Percentiles rank a stretch among this genome's conserved stretches.
Evolutionary conservation across 2,113 vertebrate species (phyloP).

Genomic region (Suncus etruscus): DNA sequence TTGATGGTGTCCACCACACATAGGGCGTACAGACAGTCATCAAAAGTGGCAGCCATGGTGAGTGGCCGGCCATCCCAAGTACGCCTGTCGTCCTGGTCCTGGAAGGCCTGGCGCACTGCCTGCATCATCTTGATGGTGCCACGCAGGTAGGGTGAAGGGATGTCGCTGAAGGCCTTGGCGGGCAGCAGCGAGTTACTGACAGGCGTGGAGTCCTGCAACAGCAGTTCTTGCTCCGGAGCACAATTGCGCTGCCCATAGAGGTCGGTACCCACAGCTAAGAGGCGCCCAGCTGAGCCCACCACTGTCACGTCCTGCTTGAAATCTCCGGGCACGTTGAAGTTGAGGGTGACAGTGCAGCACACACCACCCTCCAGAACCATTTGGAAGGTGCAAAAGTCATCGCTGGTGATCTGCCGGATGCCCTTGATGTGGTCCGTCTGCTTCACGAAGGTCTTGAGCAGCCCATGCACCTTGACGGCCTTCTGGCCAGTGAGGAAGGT

Average conservation of each 20-base stretch:
- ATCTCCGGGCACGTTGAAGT: slow-evolving; percentile 97
- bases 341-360: slow-evolving; percentile 97
- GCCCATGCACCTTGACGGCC: slow-evolving; percentile 95
- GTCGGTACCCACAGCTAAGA: slow-evolving; percentile 93
- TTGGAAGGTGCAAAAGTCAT: slow-evolving; percentile 99
- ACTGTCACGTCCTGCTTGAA: slow-evolving; percentile 97
- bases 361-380: slow-evolving; percentile 97
- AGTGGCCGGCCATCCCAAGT: slow-evolving; percentile 98
- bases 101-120: slow-evolving; percentile 96
- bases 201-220: slow-evolving; percentile 94
- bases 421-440: slow-evolving; percentile 98
- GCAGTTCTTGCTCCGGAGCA: slow-evolving; percentile 90
- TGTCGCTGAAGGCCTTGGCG: slow-evolving; percentile 97
- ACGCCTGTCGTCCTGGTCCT: slow-evolving; percentile 97
- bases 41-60: slow-evolving; percentile 99
- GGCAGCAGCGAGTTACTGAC: slow-evolving; percentile 95
- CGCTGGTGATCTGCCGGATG: slow-evolving; percentile 99
- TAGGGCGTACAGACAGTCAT: slow-evolving; percentile 97
- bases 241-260: slow-evolving; percentile 96
- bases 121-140: slow-evolving; percentile 99
- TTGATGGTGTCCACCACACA: slow-evolving; percentile 99
- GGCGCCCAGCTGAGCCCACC: slow-evolving; percentile 92
- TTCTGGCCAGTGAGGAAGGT: slow-evolving; percentile 97
- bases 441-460: slow-evolving; percentile 98
- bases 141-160: slow-evolving; percentile 95